Base-by-base conservation (phyloP, 2,797 vertebrate genomes). In the Thamnophis elegans region DNA sequence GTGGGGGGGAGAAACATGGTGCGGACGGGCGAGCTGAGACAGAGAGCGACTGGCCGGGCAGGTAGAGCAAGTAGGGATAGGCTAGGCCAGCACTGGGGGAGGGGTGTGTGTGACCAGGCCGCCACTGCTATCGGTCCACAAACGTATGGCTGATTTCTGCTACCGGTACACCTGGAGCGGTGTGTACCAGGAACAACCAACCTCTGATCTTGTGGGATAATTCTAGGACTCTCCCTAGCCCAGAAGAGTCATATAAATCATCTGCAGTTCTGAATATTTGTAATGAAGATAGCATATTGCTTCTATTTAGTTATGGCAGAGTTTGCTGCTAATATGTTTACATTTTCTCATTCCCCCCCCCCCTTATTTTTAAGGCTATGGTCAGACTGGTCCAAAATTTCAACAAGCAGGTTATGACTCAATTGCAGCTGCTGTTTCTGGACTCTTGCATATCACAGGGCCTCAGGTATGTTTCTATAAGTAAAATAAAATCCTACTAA, bases 391-490 rank as follows among this genome's bases (percentile, higher is more conserved):
- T 55, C 99, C 99, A n/a, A 95, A 97, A 93, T 97, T 97, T 94
- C 98, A 98, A 89, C 98, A 97, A 95, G 98, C 98, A 58, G 99
- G 99, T 0, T 99, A 99, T 93, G 99, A 99, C 96, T 98, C 99
- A 36, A 95, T 99, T 89, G 98, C 98, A 78, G 98, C 98, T 25
- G 99, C 98, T 12, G 95, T 98, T 94, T 99, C 99, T 59, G 99
- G 99, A 93, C 98, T 99, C 96, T 98, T 99, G 98, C 98, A 99
- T 96, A 98, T 99, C 96, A 99, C 99, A 4, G 99, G 99, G 1
- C 98, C 99, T 1, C 98, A 99, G 98, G 99, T 99, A 97, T 93
- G 87, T 68, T 96, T 36, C 60, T 91, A 36, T 0, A 89, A 18
- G 56, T 90, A 60, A 60, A 62, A n/a, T 36, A 54, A 58, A 85